Evolutionary conservation across 2,888 invertebrate species (phyloP).

Genomic region (Xylota sylvarum): DNA sequence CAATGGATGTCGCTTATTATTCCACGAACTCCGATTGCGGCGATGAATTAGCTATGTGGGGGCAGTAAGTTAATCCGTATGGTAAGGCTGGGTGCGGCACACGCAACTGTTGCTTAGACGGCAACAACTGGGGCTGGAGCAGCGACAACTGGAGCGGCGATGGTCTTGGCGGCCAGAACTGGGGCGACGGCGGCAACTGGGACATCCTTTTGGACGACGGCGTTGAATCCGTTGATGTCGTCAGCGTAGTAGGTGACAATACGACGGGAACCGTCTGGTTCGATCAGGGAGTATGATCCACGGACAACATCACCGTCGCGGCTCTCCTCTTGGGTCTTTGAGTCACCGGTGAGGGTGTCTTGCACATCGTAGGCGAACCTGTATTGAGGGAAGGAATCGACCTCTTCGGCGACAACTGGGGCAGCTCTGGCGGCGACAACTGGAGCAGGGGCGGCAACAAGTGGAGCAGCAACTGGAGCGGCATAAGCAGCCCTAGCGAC

Average conservation of each 20-base stretch:
- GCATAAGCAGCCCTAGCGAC: conserved; percentile 80
- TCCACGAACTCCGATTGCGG: conserved; percentile 78
- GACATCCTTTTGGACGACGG: conserved; percentile 85
- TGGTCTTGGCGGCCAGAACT: conserved; percentile 81
- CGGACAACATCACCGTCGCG: conserved; percentile 85
- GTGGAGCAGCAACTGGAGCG: conserved; percentile 79
- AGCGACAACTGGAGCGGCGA: conserved; percentile 79
- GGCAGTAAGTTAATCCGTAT: conserved; percentile 49
- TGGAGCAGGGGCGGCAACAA: conserved; percentile 79
- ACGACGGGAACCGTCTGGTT: conserved; percentile 85
- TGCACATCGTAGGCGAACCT: conserved; percentile 85
- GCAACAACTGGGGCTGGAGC: conserved; percentile 79
- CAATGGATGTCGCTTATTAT: conserved; percentile 83
- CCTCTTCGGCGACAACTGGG: conserved; percentile 82
- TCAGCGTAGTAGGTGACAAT: conserved; percentile 86
- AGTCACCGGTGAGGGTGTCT: conserved; percentile 85
- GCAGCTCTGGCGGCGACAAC: conserved; percentile 79
- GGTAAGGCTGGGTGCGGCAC: conserved; percentile 46
- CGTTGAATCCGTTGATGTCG: conserved; percentile 85
- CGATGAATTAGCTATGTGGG: conserved; percentile 70
- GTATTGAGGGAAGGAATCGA: conserved; percentile 85
- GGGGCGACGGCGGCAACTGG: conserved; percentile 85
- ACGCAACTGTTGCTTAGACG: conserved; percentile 34
- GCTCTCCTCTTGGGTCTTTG: conserved; percentile 85
- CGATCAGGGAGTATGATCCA: conserved; percentile 85